Base-by-base conservation (phyloP, 2,797 vertebrate species). In the Balearica regulorum region DNA sequence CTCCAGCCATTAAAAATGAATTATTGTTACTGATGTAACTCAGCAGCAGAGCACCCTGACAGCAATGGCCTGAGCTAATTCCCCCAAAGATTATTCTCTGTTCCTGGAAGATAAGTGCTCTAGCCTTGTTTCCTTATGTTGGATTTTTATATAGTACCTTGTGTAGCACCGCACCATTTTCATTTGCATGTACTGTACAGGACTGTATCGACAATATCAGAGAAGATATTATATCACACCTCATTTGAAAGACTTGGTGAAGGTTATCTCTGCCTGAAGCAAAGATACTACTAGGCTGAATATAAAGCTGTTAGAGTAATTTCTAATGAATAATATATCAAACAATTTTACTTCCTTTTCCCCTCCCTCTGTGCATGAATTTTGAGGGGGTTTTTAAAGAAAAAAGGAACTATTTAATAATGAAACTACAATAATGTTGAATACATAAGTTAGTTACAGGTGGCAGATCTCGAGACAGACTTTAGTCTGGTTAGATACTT, bases 31-130 rank as follows among this genome's bases (percentile, higher is more conserved):
- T 33, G 43, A 41, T 61, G 91, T 94, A 86, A 81, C 55, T 92
- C 76, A 73, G 72, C 41, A 69, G 91, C 69, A 57, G 86, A 85
- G 75, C 55, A 75, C 68, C 80, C 75, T 69, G 71, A 84, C 69
- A 66, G 87, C 69, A 73, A 57, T 54, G 78, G 85, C 90, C 85
- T 43, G 53, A 89, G 90, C 70, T 90, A 91, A 93, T 91, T 95
- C 88, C 86, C 66, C 75, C 66, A 31, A 84, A 93, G 85, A 96
- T 91, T 85, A 78, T 73, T 71, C 73, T 84, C 88, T 91, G 90
- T 51, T 89, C 71, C 85, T 91, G 88, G 37, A 93, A 91, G 95
- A 84, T 94, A 89, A 91, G 70, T 87, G 70, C 70, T 82, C 22
- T 61, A 64, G 76, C 53, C 85, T 84, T 85, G 88, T 84, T 94